Percentiles rank a stretch among this genome's conserved stretches.
Evolutionary conservation across 2,888 invertebrate genomes (phyloP).

Genomic region (Neoascia interrupta): DNA sequence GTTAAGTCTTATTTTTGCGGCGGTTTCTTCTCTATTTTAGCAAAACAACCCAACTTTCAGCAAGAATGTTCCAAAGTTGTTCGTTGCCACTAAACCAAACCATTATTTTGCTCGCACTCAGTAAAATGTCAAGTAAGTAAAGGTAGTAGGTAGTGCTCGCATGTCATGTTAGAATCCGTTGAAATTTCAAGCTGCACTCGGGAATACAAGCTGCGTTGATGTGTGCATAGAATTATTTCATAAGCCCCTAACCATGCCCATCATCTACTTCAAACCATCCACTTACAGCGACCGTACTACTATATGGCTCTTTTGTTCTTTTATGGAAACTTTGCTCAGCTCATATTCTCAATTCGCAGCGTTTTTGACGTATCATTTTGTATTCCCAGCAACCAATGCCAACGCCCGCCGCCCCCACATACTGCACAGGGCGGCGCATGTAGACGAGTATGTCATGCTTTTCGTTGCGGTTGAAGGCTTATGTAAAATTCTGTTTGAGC

Average conservation of each 20-base stretch:
- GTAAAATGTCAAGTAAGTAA: too few species aligned
- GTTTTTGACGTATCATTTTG: conserved; percentile 55
- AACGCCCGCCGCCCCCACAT: background rate
- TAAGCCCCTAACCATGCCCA: background rate
- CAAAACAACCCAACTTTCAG: too few species aligned
- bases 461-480: conserved; percentile 62
- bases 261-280: background rate
- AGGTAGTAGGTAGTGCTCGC: too few species aligned
- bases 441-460: conserved; percentile 27
- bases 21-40: too few species aligned
- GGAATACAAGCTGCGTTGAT: conserved; percentile 1
- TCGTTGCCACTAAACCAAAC: too few species aligned
- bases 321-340: conserved; percentile 8
- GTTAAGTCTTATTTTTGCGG: too few species aligned
- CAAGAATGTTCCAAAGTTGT: too few species aligned
- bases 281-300: background rate
- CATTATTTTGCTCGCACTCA: too few species aligned
- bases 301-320: conserved; percentile 6
- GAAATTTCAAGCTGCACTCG: conserved; percentile 9
- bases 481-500: conserved; percentile 66
- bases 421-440: background rate
- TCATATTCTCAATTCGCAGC: conserved; percentile 52
- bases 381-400: conserved; percentile 13
- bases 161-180: too few species aligned
- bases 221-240: conserved; percentile 14